A percentile compares a stretch with the other conserved stretches of the same genome.
phyloP scores from a whole-genome alignment of 2,113 vertebrate species.

The Eulemur macaco region DNA sequence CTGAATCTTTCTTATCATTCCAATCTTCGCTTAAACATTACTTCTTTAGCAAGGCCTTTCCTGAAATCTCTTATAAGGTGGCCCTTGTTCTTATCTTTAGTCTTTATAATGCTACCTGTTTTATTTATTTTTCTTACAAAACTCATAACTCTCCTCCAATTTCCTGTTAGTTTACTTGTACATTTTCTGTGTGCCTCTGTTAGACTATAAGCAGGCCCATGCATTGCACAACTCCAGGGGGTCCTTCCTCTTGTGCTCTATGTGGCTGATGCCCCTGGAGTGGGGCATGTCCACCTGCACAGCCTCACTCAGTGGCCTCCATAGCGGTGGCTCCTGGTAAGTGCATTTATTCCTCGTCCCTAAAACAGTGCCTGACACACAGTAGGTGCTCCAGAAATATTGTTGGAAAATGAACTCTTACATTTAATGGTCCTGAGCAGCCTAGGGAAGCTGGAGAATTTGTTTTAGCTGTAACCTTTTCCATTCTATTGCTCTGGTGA shows the following conservation, averaged over 20 bases:
- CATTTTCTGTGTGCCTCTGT: background rate
- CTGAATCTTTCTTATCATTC: background rate
- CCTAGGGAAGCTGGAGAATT: background rate
- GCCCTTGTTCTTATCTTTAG: background rate
- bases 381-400: background rate
- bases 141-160: background rate
- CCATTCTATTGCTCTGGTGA: constrained; percentile 26
- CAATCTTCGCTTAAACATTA: background rate
- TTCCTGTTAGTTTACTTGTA: background rate
- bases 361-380: background rate
- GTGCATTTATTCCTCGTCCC: background rate
- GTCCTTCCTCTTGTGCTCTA: fast-evolving
- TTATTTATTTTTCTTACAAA: no score
- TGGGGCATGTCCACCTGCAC: no score
- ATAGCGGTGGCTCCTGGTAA: background rate
- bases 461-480: constrained; percentile 33
- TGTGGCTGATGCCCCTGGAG: background rate
- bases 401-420: constrained; percentile 9
- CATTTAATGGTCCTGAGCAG: background rate
- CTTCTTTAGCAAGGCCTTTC: background rate
- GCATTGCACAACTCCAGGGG: background rate
- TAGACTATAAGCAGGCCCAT: background rate
- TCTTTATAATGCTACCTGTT: background rate
- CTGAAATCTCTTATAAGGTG: background rate
- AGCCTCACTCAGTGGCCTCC: background rate